Conservation (phyloP, 92 coral and sea anemone species). For the Paragorgia papillata region DNA sequence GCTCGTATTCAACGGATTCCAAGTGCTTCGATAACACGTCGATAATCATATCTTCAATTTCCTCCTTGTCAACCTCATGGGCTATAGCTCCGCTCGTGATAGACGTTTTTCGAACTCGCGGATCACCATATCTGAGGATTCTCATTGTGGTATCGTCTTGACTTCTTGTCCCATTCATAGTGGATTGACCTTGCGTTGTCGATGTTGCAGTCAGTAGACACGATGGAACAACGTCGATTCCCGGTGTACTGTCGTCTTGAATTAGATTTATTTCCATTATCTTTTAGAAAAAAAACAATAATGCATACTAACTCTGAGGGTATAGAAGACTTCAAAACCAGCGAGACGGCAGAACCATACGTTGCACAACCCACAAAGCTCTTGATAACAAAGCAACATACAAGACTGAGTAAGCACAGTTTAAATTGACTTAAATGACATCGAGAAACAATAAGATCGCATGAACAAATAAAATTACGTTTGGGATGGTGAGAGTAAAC, state of each 20-base stretch:
- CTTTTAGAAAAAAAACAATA: neutral
- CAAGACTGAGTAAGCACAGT: no score
- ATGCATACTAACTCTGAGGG: no score
- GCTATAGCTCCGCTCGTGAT: neutral
- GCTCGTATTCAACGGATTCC: constrained; percentile 10
- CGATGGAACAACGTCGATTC: neutral
- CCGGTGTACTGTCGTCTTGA: neutral
- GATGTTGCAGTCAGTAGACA: neutral
- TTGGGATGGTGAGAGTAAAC: neutral
- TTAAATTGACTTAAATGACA: constrained; percentile 13
- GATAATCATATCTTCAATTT: constrained; percentile 19
- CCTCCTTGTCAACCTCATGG: constrained; percentile 12
- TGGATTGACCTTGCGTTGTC: neutral
- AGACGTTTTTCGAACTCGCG: neutral
- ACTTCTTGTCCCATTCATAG: neutral
- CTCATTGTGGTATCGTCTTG: neutral
- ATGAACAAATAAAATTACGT: constrained; percentile 12
- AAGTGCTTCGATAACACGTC: constrained; percentile 13
- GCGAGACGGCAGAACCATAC: no score
- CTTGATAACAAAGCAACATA: no score
- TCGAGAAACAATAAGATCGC: neutral
- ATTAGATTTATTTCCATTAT: neutral
- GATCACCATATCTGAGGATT: neutral
- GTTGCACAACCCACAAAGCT: no score
- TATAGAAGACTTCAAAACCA: no score